phyloP scores from a whole-genome alignment of 2,888 invertebrate genomes.

The Lasioglossum figueresi region DNA sequence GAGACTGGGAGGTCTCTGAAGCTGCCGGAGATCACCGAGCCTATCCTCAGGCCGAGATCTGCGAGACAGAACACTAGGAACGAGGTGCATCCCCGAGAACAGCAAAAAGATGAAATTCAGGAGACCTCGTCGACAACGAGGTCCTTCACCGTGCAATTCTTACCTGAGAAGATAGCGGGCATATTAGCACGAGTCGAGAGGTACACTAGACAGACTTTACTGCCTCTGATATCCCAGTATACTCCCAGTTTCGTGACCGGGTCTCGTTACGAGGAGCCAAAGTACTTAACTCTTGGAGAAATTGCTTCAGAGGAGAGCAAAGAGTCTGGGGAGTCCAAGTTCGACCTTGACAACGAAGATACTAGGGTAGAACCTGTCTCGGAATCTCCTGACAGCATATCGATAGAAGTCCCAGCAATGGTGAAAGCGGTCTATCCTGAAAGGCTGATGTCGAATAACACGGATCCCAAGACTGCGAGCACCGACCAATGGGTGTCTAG shows the following conservation, averaged over 20 bases:
- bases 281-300: slow-evolving; percentile 87
- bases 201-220: slow-evolving; percentile 91
- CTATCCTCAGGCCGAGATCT: slow-evolving; percentile 86
- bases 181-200: slow-evolving; percentile 93
- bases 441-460: not conserved
- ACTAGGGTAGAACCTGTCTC: not conserved
- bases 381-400: not conserved
- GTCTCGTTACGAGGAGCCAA: slow-evolving; percentile 84
- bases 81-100: slow-evolving; percentile 37
- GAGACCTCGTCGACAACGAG: slow-evolving; percentile 78
- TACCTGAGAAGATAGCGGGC: slow-evolving; percentile 91
- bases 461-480: not conserved
- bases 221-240: slow-evolving; percentile 91
- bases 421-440: slow-evolving; percentile 47
- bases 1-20: slow-evolving; percentile 80
- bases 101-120: slow-evolving; percentile 77
- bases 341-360: not conserved
- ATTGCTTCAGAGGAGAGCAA: slow-evolving; percentile 19
- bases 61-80: slow-evolving; percentile 76
- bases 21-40: slow-evolving; percentile 87
- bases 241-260: slow-evolving; percentile 88
- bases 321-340: not conserved
- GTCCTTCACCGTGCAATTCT: slow-evolving; percentile 89
- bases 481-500: slow-evolving; percentile 73
- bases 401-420: slow-evolving; percentile 19